These are phyloP conservation scores for Furcula furcula DNA, from an alignment of 2,888 invertebrate genomes.

Conservation along the genomic window DNA sequence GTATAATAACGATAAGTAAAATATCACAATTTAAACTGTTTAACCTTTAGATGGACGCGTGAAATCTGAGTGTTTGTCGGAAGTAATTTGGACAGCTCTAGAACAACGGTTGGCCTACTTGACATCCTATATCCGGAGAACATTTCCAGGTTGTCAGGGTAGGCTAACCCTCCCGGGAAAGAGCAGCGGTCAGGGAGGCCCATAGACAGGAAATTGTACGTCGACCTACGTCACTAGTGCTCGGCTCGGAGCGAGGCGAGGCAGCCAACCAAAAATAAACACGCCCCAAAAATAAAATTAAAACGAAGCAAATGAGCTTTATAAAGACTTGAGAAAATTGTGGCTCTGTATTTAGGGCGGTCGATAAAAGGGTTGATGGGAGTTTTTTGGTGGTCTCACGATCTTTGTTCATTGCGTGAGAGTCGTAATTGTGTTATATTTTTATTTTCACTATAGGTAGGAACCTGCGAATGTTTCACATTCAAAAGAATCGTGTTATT, in stretches of 20 bases:
- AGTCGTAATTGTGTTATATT: too few species aligned
- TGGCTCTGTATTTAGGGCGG: not conserved
- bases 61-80: constrained; percentile 36
- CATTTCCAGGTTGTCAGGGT: constrained; percentile 65
- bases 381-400: not conserved
- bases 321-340: constrained; percentile 7
- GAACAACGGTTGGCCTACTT: constrained; percentile 56
- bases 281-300: constrained; percentile 20
- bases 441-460: too few species aligned
- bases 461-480: too few species aligned
- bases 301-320: constrained; percentile 26
- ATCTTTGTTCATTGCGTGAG: not conserved
- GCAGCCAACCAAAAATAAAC: constrained; percentile 35
- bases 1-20: too few species aligned
- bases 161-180: constrained; percentile 59
- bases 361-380: not conserved
- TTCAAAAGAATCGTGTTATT: too few species aligned
- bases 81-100: constrained; percentile 61
- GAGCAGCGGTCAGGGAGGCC: constrained; percentile 61
- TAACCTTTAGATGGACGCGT: not conserved
- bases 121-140: constrained; percentile 73
- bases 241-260: constrained; percentile 31
- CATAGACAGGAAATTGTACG: constrained; percentile 73
- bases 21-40: too few species aligned
- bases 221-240: constrained; percentile 67